Conservation (phyloP, 2,113 vertebrate species). For the Dipodomys ordii region DNA sequence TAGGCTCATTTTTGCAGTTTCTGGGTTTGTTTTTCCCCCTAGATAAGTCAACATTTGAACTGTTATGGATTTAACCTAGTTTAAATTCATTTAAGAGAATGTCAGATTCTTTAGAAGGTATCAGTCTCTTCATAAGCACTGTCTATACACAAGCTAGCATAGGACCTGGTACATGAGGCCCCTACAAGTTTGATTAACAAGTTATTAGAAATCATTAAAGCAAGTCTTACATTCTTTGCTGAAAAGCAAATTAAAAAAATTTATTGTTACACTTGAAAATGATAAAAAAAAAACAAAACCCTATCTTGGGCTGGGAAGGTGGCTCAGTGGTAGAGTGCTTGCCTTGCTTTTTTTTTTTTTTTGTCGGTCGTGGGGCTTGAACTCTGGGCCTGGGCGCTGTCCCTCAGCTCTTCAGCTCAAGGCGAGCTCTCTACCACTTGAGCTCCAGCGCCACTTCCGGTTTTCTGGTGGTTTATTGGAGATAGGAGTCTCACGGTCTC, state of each 20-base stretch:
- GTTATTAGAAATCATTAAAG: slow-evolving; percentile 33
- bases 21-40: slow-evolving; percentile 9
- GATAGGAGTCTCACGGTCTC: too few species aligned
- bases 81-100: slow-evolving; percentile 38
- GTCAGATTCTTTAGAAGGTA: not conserved
- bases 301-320: too few species aligned
- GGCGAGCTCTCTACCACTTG: too few species aligned
- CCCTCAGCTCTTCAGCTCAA: too few species aligned
- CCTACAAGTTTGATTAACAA: not conserved
- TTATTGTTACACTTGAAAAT: slow-evolving; percentile 6
- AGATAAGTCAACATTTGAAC: slow-evolving; percentile 29
- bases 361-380: too few species aligned
- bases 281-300: not conserved
- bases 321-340: too few species aligned
- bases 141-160: not conserved
- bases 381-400: too few species aligned
- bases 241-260: not conserved
- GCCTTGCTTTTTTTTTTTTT: too few species aligned
- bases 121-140: not conserved
- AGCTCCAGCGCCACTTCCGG: too few species aligned
- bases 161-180: not conserved
- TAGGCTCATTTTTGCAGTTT: slow-evolving; percentile 23
- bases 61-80: not conserved
- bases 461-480: too few species aligned
- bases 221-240: not conserved